Base-by-base conservation (phyloP, 2,888 invertebrate species). In the Phytoseiulus persimilis region DNA sequence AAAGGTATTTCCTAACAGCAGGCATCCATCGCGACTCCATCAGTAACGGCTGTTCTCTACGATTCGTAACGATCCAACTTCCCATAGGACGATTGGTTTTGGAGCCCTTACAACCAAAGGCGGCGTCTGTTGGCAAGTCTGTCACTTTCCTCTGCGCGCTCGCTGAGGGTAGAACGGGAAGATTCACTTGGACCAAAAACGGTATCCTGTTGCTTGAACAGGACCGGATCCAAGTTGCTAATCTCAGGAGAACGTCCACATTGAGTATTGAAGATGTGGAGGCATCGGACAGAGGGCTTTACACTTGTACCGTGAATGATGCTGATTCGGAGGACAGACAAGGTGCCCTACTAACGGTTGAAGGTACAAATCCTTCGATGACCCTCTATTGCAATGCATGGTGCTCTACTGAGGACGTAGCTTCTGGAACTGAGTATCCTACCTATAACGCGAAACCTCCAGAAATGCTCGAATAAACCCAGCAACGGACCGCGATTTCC, bases 81-180 rank as follows among this genome's bases (percentile, higher is more conserved):
- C 65, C 3, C 3, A 39, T 39, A 65, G 65, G 65, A 18, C 65
- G 65, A 14, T 65, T 65, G 65, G 28, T 65, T 28, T 65, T 87
- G n/a, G 87, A 87, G n/a, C 87, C 87, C n/a, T 32, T 87, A 32
- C 87, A 39, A 32, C 45, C 87, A 9, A 87, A 87, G 39, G 32
- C 32, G 1, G 32, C 87, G 14, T 39, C 87, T 6, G 31, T 33
- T n/a, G 87, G 87, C 32, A 87, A 87, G 45, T 45, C 39, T 9
- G 33, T 87, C 5, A 45, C 87, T n/a, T 87, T 87, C 31, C 32
- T 45, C 28, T 87, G 87, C 23, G 45, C 32, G 39, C 28, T 45
- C 18, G 45, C 45, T 14, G 87, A 87, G 31, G 87, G 87, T 2
- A 32, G 45, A 33, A 2, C n/a, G 6, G 87, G 5, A 5, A 33